These are phyloP conservation scores for Crossoptilon crossoptilon DNA, from an alignment of 2,797 vertebrate genomes.

Conservation along the genomic window DNA sequence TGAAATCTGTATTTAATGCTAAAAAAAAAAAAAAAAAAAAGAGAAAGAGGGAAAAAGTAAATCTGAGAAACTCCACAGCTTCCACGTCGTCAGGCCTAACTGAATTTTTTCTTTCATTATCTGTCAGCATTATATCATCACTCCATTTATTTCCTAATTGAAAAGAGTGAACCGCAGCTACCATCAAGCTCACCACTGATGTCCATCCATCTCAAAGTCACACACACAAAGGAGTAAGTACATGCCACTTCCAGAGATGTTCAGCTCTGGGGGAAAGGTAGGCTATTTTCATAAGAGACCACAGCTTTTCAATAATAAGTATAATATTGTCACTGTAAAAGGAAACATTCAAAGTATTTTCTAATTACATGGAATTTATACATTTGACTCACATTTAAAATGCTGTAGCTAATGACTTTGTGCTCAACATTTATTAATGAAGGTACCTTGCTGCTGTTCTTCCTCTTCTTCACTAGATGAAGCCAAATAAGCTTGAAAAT, in stretches of 20 bases:
- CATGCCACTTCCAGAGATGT: not conserved
- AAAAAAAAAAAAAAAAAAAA: too few species aligned
- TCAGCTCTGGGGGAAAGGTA: not conserved
- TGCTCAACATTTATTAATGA: not conserved
- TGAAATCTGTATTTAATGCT: not conserved
- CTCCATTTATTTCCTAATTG: not conserved
- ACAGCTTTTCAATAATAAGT: not conserved
- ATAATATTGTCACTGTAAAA: not conserved
- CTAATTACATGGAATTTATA: not conserved
- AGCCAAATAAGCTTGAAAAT: constrained; percentile 96
- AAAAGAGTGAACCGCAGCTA: not conserved
- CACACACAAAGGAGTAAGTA: not conserved
- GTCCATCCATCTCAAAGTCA: not conserved
- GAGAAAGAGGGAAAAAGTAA: too few species aligned
- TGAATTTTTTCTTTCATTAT: not conserved
- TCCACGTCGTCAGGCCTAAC: not conserved
- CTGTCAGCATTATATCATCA: not conserved
- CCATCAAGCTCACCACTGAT: rapidly evolving
- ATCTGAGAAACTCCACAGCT: not conserved
- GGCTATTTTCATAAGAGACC: not conserved
- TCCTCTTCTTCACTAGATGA: constrained; percentile 91
- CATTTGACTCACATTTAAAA: not conserved
- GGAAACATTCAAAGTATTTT: not conserved
- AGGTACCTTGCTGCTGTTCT: constrained; percentile 65
- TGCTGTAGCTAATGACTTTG: not conserved